Evolutionary conservation across 1,140 invertebrate species (phyloP).

Genomic region (Saccostrea cuccullata): DNA sequence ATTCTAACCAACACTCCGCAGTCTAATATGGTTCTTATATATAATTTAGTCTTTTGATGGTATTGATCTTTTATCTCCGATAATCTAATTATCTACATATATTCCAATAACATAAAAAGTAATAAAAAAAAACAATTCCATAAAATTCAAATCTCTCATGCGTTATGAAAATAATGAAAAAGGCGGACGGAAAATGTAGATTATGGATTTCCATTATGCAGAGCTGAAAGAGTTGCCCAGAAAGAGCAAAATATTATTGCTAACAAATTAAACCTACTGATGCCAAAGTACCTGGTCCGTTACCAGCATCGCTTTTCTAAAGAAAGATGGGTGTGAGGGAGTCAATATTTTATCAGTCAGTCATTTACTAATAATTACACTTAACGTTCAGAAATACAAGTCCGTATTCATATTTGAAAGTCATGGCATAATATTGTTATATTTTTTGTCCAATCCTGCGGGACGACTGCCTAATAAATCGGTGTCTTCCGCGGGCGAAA

Average conservation of each 20-base stretch:
- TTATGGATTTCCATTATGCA: constrained; percentile 26
- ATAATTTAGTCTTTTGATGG: background rate
- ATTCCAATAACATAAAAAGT: constrained; percentile 1
- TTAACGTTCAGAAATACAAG: background rate
- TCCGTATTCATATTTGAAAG: constrained; percentile 17
- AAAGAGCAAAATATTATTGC: constrained; percentile 26
- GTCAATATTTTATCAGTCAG: constrained; percentile 34
- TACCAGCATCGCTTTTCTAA: background rate
- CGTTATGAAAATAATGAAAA: constrained; percentile 7
- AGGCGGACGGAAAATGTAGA: constrained; percentile 1
- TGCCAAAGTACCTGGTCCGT: background rate
- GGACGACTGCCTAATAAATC: background rate
- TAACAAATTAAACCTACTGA: constrained; percentile 16
- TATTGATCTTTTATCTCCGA: background rate
- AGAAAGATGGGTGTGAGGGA: background rate
- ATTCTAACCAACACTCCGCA: background rate
- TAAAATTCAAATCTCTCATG: constrained; percentile 20
- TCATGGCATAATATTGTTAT: constrained; percentile 13
- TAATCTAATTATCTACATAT: constrained; percentile 11
- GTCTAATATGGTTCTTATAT: background rate
- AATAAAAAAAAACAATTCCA: constrained; percentile 14
- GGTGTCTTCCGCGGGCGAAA: background rate
- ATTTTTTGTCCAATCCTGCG: constrained; percentile 12
- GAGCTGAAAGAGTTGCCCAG: constrained; percentile 15
- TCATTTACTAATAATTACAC: constrained; percentile 25